Conservation (phyloP, 2,797 vertebrate genomes). For the Bucorvus abyssinicus region DNA sequence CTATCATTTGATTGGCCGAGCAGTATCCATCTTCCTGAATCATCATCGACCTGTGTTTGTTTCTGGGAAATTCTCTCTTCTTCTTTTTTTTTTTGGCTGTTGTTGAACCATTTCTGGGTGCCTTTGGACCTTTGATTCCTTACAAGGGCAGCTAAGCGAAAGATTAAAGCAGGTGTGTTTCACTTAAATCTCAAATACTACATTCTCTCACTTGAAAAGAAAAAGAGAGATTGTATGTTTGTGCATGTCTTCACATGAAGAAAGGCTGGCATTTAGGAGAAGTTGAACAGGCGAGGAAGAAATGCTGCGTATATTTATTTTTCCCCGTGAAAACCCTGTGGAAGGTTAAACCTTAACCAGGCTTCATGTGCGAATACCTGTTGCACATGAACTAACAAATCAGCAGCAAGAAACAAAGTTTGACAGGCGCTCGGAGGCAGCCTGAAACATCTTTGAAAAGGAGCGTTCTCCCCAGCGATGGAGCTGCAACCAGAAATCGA, state of each 20-base stretch:
- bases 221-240: background rate
- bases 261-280: background rate
- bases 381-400: constrained; percentile 49
- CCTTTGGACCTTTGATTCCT: background rate
- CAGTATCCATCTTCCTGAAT: constrained; percentile 38
- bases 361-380: constrained; percentile 45
- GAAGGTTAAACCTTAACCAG: constrained; percentile 6
- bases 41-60: constrained; percentile 7
- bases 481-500: background rate
- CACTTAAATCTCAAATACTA: background rate
- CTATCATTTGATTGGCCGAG: constrained; percentile 6
- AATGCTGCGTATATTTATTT: background rate
- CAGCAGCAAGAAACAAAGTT: constrained; percentile 32
- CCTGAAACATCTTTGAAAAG: background rate
- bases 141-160: background rate
- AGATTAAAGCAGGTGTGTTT: background rate
- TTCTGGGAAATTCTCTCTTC: constrained; percentile 31
- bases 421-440: background rate
- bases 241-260: background rate
- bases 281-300: constrained; percentile 29
- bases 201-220: background rate
- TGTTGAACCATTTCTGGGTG: background rate
- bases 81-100: background rate
- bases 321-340: background rate
- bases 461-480: background rate